Evolutionary conservation across 1,140 invertebrate genomes (phyloP).

Genomic region (Pomacea maculata): DNA sequence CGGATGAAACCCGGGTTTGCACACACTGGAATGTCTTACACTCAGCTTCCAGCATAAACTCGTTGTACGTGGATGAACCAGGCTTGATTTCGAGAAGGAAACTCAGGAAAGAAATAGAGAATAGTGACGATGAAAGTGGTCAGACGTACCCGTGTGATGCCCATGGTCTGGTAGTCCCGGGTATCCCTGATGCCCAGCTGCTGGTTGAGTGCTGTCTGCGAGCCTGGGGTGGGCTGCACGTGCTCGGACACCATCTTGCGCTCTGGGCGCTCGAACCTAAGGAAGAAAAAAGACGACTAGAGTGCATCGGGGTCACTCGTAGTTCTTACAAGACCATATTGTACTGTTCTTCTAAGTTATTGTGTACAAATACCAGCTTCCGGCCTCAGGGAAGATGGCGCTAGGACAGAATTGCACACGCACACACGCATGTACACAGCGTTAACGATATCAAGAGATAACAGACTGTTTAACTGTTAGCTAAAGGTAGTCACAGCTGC

Average conservation of each 20-base stretch:
- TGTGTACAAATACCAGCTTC: background rate
- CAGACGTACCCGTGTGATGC: slow-evolving; percentile 45
- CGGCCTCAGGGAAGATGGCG: slow-evolving; percentile 6
- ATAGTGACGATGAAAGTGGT: background rate
- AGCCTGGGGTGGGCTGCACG: slow-evolving; percentile 46
- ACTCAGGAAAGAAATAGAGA: background rate
- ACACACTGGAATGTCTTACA: no score
- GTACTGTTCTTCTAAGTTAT: background rate
- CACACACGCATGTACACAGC: slow-evolving; percentile 6
- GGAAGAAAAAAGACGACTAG: slow-evolving; percentile 24
- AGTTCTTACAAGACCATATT: slow-evolving; percentile 4
- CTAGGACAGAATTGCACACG: slow-evolving; percentile 13
- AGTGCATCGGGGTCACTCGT: slow-evolving; percentile 18
- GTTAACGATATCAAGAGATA: background rate
- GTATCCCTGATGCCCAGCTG: slow-evolving; percentile 42
- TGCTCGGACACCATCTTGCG: slow-evolving; percentile 50
- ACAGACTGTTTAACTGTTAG: no score
- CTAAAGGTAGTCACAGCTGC: no score
- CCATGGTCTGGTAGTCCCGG: slow-evolving; percentile 46
- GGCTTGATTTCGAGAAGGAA: no score
- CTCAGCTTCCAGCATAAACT: no score
- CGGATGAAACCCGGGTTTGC: no score
- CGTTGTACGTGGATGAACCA: no score
- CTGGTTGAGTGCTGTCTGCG: slow-evolving; percentile 53
- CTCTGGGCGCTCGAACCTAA: slow-evolving; percentile 54